Percentiles rank a stretch among this genome's conserved stretches.
Evolutionary conservation across 2,888 invertebrate genomes (phyloP).

Genomic region (Allophyes oxyacanthae): DNA sequence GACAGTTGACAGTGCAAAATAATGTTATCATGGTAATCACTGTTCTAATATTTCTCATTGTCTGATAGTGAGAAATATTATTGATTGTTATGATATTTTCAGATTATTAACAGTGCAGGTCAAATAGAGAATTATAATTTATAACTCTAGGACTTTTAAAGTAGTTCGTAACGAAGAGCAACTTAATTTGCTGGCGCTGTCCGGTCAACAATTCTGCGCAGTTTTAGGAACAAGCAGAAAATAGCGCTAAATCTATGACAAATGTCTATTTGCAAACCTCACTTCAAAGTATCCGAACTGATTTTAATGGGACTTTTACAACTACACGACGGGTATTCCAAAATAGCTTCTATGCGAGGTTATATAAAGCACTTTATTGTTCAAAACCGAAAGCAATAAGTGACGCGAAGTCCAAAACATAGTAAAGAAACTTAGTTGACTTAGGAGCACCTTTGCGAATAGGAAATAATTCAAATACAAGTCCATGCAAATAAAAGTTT

Average conservation of each 20-base stretch:
- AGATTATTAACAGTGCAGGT: too few relatives aligned
- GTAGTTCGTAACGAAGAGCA: neutral
- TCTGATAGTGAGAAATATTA: too few relatives aligned
- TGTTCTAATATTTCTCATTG: too few relatives aligned
- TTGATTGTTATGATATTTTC: too few relatives aligned
- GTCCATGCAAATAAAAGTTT: constrained; percentile 47
- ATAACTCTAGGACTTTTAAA: neutral
- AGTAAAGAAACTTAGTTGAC: constrained; percentile 40
- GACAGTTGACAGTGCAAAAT: too few relatives aligned
- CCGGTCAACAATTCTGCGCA: neutral
- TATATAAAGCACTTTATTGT: constrained; percentile 11
- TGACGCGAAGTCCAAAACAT: constrained; percentile 20
- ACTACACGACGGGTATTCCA: neutral
- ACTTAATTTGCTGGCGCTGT: neutral
- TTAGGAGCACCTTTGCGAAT: constrained; percentile 51
- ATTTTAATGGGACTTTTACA: constrained; percentile 26
- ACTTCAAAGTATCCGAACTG: constrained; percentile 22
- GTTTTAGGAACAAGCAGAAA: constrained; percentile 16
- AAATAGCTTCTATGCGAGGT: constrained; percentile 1
- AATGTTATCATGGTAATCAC: too few relatives aligned
- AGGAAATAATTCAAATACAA: constrained; percentile 43
- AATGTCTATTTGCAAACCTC: constrained; percentile 21
- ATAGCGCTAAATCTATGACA: constrained; percentile 25
- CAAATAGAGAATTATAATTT: too few relatives aligned
- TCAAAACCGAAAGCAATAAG: constrained; percentile 1